Conservation (phyloP, 2,888 invertebrate genomes). For the Andrena marginata region DNA sequence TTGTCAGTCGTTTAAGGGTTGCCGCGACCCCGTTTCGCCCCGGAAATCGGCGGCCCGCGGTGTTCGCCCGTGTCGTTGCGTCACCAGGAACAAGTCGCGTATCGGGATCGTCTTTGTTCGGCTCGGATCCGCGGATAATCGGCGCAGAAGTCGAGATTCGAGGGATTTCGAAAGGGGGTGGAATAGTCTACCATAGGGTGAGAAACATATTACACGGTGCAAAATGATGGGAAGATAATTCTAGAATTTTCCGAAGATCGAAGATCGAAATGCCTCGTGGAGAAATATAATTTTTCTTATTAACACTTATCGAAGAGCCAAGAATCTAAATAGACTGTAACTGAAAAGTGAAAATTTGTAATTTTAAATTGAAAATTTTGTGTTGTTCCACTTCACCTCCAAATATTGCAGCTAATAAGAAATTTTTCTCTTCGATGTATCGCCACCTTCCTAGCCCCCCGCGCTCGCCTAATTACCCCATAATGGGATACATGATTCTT, state of each 20-base stretch:
- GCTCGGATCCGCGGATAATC: constrained; percentile 28
- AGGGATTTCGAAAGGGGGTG: neutral
- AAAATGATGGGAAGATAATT: neutral
- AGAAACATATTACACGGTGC: neutral
- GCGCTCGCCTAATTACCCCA: constrained; percentile 53
- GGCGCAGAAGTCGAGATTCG: constrained; percentile 24
- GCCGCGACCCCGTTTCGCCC: constrained; percentile 52
- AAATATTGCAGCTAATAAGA: neutral
- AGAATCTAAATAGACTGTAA: neutral
- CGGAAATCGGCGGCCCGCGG: constrained; percentile 57
- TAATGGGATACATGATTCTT: constrained; percentile 65
- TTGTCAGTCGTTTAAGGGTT: constrained; percentile 72
- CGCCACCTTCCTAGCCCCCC: neutral
- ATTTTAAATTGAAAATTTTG: too few relatives aligned
- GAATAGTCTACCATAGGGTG: constrained; percentile 9
- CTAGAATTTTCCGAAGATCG: neutral
- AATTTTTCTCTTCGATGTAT: neutral
- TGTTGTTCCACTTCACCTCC: too few relatives aligned
- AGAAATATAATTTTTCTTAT: too few relatives aligned
- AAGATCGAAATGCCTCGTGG: neutral
- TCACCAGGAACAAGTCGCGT: constrained; percentile 34
- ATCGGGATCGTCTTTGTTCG: constrained; percentile 26
- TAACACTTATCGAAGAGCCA: neutral
- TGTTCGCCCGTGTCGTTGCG: neutral
- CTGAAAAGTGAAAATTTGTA: too few relatives aligned